Base-by-base conservation (phyloP, 2,113 vertebrate species). In the Ailuropoda melanoleuca region DNA sequence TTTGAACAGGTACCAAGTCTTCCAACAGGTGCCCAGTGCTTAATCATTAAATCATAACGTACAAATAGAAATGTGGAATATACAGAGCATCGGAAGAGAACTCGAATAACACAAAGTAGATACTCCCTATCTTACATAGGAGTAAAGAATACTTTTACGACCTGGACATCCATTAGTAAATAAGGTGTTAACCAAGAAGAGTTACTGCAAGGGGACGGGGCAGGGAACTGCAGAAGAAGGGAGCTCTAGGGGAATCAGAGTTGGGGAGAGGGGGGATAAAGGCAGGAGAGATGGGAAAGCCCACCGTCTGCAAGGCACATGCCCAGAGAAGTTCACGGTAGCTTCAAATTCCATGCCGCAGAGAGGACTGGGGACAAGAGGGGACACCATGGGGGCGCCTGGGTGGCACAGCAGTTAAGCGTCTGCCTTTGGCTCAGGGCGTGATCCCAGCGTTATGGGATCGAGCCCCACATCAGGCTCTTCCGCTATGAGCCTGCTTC, bases 321-420 rank as follows among this genome's bases (percentile, higher is more conserved):
- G 75, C 34, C 53, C 78, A 53, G 50, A 39, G 85, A 92, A 21
- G 19, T 7, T 43, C 78, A 56, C 2, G 23, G 43, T 2, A 19
- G 31, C 37, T 89, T 80, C 48, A 58, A 93, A 86, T 29, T 46
- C 15, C 6, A n/a, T 19, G 39, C 19, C 43, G 19, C 10, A 81
- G 50, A 88, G 11, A 84, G 46, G 4, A 26, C 6, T 3, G 0
- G 53, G 23, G 34, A 48, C 1, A 34, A 64, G 34, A 34, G 24
- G 5, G 4, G 4, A 4, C 3, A 24, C 1, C 1, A 0, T 8
- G 19, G n/a, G n/a, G n/a, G n/a, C n/a, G n/a, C n/a, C n/a, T n/a
- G n/a, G n/a, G n/a, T n/a, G n/a, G n/a, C n/a, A n/a, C n/a, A n/a
- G n/a, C n/a, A n/a, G n/a, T n/a, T n/a, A n/a, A n/a, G n/a, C n/a